These are phyloP conservation scores for Agapostemon virescens DNA, from an alignment of 2,888 invertebrate species.

Conservation along the genomic window DNA sequence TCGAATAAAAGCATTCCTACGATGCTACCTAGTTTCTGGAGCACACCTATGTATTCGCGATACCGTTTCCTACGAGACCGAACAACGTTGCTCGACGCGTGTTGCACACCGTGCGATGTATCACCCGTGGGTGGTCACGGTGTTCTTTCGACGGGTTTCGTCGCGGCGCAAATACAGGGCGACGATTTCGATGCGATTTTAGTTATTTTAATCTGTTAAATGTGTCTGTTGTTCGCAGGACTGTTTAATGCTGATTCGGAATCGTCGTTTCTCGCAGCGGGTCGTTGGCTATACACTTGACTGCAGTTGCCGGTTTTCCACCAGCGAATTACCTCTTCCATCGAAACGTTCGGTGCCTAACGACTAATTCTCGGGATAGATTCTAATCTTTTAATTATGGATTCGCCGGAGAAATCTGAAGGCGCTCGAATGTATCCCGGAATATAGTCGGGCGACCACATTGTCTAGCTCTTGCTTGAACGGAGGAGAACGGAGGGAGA, in stretches of 20 bases:
- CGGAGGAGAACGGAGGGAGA: background rate
- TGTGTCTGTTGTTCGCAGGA: background rate
- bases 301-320: background rate
- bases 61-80: background rate
- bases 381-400: too few species aligned
- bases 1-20: constrained; percentile 59
- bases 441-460: background rate
- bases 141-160: too few species aligned
- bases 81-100: background rate
- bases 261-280: background rate
- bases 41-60: background rate
- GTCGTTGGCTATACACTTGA: background rate
- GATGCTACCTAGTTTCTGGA: constrained; percentile 23
- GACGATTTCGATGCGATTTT: background rate
- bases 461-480: background rate
- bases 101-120: too few species aligned
- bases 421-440: background rate
- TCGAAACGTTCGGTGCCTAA: too few species aligned
- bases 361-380: background rate
- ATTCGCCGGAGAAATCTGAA: background rate
- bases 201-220: background rate
- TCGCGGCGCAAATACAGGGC: background rate
- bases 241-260: background rate
- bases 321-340: too few species aligned
- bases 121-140: too few species aligned